Evolutionary conservation across 2,797 vertebrate genomes (phyloP), one percentile per base, ranked within the genome.

Genomic region (Notolepis coatsorum): DNA sequence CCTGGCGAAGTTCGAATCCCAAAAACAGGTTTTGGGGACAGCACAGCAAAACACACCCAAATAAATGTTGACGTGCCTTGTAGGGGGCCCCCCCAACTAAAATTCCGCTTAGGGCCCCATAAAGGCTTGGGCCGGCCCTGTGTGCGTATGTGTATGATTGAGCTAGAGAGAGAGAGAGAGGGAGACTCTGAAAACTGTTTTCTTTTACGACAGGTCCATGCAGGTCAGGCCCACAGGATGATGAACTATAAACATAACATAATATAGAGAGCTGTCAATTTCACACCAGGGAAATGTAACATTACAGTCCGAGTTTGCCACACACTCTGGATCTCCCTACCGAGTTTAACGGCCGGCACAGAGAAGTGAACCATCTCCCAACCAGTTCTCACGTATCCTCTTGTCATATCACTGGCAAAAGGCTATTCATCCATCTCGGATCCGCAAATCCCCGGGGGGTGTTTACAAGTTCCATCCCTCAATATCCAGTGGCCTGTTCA

Each of bases 311-410:
- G 43, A 75, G 50, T 62, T 28, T 69, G 38, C 39, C 15, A 15
- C 15, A 13, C 1, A 7, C 30, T 62, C 5, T 53, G 60, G 31
- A 67, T 66, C 28, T 55, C 13, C 5, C 37, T 65, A 65, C 58
- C 39, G 28, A 51, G 46, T 65, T 60, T 68, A 72, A 71, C 75
- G 81, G 75, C 65, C 82, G 78, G 71, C 68, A 70, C 2, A 1
- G 49, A 68, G 18, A 65, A 45, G 3, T 17, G 25, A 23, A 45
- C 46, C 35, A 33, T 68, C 61, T 80, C 63, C 42, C 72, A 51
- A 57, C 43, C 76, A 41, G 58, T 58, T 53, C 45, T 7, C 28
- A 25, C 21, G 17, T 5, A 15, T 51, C 27, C 48, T 24, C n/a
- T 9, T 18, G 30, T 51, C 64, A 47, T 37, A 10, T 1, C 1